A percentile compares a stretch with the other conserved stretches of the same genome.
Conservation (phyloP, 2,888 invertebrate genomes). For the Mimumesa dahlbomi region DNA sequence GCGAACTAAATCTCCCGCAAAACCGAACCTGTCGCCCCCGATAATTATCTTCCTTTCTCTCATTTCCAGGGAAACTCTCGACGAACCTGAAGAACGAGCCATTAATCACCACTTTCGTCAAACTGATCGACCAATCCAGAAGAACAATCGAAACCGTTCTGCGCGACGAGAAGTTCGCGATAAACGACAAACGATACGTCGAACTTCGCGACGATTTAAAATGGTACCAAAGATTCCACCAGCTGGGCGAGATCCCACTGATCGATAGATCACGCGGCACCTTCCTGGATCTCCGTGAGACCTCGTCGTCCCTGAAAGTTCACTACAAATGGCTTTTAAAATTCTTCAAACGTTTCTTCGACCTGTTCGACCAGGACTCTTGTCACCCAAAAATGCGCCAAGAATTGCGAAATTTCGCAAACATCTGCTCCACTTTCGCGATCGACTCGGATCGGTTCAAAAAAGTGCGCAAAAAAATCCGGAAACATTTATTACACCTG, state of each 20-base stretch:
- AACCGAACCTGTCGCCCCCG: too few species aligned
- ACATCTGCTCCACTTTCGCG: constrained; percentile 24
- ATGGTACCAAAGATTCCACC: constrained; percentile 82
- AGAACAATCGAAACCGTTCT: constrained; percentile 80
- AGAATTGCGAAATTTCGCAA: constrained; percentile 59
- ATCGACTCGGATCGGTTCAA: constrained; percentile 51
- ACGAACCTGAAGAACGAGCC: constrained; percentile 82
- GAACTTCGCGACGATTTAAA: constrained; percentile 81
- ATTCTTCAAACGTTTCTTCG: constrained; percentile 69
- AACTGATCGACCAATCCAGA: constrained; percentile 81
- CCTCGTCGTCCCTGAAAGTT: constrained; percentile 84
- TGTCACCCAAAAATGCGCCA: constrained; percentile 38
- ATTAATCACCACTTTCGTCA: constrained; percentile 82
- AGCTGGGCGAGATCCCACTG: constrained; percentile 76
- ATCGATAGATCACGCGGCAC: constrained; percentile 56
- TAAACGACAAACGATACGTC: constrained; percentile 80
- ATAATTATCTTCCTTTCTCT: too few species aligned
- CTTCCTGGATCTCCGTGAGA: constrained; percentile 78
- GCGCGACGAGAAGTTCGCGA: constrained; percentile 62
- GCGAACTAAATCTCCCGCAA: too few species aligned
- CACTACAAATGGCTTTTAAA: constrained; percentile 90
- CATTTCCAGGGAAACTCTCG: constrained; percentile 79
- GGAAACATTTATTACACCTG: constrained; percentile 59
- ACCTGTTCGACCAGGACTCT: constrained; percentile 30
- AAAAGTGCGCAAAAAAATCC: constrained; percentile 69